Evolutionary conservation across 2,797 vertebrate species (phyloP).

Genomic region (Eurystomus glaucurus): DNA sequence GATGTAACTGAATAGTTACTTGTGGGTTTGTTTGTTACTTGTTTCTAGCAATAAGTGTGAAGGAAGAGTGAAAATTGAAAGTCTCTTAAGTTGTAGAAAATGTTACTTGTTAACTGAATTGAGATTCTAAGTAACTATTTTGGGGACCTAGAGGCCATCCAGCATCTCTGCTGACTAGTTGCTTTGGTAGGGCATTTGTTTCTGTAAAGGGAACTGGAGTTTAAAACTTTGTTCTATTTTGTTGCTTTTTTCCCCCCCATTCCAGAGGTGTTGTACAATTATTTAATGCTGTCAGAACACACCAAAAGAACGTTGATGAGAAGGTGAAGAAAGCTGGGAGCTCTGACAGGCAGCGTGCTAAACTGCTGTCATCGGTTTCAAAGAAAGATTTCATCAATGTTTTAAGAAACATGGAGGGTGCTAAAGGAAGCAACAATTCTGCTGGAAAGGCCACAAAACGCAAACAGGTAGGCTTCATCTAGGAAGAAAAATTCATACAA

Average conservation of each 20-base stretch:
- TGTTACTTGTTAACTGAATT: not conserved
- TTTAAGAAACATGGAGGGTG: conserved; percentile 83
- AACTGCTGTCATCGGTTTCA: conserved; percentile 90
- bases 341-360: conserved; percentile 91
- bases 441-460: conserved; percentile 57
- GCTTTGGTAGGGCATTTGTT: not conserved
- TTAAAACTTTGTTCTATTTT: not conserved
- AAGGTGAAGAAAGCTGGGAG: conserved; percentile 89
- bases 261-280: conserved; percentile 94
- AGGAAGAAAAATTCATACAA: not conserved
- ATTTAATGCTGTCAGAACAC: conserved; percentile 94
- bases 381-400: conserved; percentile 96
- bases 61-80: not conserved
- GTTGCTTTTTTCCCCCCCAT: not conserved
- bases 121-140: not conserved
- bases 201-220: not conserved
- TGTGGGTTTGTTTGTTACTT: not conserved
- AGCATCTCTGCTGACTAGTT: not conserved
- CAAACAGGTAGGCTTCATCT: conserved; percentile 74
- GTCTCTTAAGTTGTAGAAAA: not conserved
- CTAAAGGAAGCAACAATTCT: conserved; percentile 52
- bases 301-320: conserved; percentile 89
- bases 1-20: not conserved
- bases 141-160: not conserved
- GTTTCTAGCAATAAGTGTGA: not conserved